phyloP scores from a whole-genome alignment of 2,888 invertebrate species.

The Scelioninae gen. 1 region DNA sequence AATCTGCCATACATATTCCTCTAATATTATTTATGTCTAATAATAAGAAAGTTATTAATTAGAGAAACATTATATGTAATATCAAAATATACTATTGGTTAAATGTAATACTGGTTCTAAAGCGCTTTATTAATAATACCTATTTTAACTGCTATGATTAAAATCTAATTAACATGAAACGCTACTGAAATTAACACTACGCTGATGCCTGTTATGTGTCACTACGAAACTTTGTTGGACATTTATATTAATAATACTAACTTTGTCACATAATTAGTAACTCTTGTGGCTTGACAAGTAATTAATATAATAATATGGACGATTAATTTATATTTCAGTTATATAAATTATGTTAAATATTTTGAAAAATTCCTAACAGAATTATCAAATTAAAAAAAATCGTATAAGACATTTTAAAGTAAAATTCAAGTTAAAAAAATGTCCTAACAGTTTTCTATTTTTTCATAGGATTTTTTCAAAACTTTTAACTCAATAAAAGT shows the following conservation, averaged over 20 bases:
- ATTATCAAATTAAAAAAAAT: no score
- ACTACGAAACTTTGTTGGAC: constrained; percentile 7
- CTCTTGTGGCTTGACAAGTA: not conserved
- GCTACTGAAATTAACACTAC: constrained; percentile 40
- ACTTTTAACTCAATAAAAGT: not conserved
- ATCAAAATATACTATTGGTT: not conserved
- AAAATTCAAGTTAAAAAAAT: no score
- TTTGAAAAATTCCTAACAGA: no score
- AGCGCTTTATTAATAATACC: constrained; percentile 15
- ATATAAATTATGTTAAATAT: no score
- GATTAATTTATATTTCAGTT: no score
- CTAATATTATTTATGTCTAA: constrained; percentile 17
- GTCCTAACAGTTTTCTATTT: no score
- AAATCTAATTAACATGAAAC: constrained; percentile 39
- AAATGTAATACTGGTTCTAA: constrained; percentile 2
- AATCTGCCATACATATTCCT: constrained; percentile 21
- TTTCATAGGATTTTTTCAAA: no score
- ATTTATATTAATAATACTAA: not conserved
- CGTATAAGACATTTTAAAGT: no score
- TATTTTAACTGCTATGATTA: constrained; percentile 26
- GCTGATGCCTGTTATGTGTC: constrained; percentile 5
- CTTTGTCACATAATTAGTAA: not conserved
- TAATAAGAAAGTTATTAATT: constrained; percentile 5
- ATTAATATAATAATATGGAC: no score
- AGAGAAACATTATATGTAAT: not conserved